These are phyloP conservation scores for Bugulina stolonifera DNA, from an alignment of 2,888 invertebrate species.

Conservation along the genomic window DNA sequence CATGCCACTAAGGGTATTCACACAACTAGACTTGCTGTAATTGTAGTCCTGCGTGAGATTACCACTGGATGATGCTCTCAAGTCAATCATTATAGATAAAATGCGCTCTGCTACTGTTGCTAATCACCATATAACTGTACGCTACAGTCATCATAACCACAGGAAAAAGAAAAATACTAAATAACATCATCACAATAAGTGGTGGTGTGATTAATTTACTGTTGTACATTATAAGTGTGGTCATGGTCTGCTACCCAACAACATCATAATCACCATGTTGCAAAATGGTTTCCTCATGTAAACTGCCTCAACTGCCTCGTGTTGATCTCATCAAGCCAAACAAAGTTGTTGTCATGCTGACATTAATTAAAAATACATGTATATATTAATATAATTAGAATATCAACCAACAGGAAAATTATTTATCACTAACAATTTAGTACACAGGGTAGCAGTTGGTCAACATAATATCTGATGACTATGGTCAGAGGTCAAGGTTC, in stretches of 20 bases:
- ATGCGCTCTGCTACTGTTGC: neutral
- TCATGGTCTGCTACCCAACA: neutral
- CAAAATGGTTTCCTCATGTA: slow-evolving; percentile 18
- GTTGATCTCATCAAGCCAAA: too few species aligned
- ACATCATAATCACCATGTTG: neutral
- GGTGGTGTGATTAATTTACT: neutral
- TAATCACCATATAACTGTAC: neutral
- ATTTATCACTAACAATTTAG: too few species aligned
- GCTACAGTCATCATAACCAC: neutral
- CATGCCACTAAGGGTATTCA: neutral
- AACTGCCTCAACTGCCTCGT: too few species aligned
- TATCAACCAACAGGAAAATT: too few species aligned
- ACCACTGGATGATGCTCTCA: neutral
- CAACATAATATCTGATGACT: too few species aligned
- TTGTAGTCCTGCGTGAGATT: neutral
- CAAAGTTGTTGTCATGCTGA: too few species aligned
- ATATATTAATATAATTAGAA: too few species aligned
- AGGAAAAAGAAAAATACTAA: neutral
- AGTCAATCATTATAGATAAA: slow-evolving; percentile 21
- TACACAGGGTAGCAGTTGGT: too few species aligned
- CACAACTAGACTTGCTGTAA: neutral
- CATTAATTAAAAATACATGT: too few species aligned
- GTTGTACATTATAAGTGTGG: neutral
- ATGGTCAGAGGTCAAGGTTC: too few species aligned
- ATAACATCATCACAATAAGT: neutral